These are phyloP conservation scores for human DNA, from an alignment of 2,113 vertebrate genomes.

Conservation along the genomic window GRCh38 chr5:139250001-139250500, in stretches of 20 bases:
- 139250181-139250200: neutral
- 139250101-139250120: neutral
- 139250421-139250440: no score
- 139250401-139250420: no score
- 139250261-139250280: neutral
- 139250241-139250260: neutral
- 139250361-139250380: no score
- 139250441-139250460: no score
- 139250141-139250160: neutral
- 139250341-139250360: no score
- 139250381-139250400: no score
- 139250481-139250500: no score
- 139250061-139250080: neutral
- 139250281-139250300: no score
- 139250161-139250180: neutral
- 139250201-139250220: neutral
- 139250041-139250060: neutral
- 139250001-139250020: neutral
- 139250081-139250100: neutral
- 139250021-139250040: neutral
- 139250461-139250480: no score
- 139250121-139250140: neutral
- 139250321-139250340: no score
- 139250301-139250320: no score
- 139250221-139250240: neutral